A percentile compares a stretch with the other conserved stretches of the same genome.
These are phyloP conservation scores for Allygus modestus DNA, from an alignment of 2,888 invertebrate genomes.

Conservation along the genomic window DNA sequence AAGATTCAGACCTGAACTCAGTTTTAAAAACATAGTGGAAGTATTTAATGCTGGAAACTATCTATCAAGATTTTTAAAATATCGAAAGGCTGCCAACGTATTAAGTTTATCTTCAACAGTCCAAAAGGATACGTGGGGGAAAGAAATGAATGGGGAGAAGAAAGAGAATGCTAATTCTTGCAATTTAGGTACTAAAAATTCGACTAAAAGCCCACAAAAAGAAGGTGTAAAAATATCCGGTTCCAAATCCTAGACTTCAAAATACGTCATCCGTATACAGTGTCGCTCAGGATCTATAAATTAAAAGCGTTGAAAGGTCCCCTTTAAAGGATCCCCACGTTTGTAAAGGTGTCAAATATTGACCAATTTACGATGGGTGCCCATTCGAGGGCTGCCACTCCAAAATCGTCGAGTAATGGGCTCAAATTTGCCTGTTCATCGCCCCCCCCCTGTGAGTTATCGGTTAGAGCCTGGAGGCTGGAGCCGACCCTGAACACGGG, in stretches of 20 bases:
- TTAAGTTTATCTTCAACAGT: no score
- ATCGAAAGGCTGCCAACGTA: no score
- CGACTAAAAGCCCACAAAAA: background rate
- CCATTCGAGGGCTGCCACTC: conserved; percentile 32
- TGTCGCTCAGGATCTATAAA: background rate
- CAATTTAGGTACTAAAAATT: no score
- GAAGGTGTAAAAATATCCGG: background rate
- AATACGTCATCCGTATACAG: background rate
- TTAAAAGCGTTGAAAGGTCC: conserved; percentile 40
- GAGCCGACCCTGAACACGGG: background rate
- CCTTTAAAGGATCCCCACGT: conserved; percentile 10
- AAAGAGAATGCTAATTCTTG: background rate
- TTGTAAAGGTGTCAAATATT: conserved; percentile 48
- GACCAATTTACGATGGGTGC: conserved; percentile 47
- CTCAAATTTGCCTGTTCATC: conserved; percentile 43
- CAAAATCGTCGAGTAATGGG: conserved; percentile 45
- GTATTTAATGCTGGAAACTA: no score
- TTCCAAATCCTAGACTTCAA: background rate
- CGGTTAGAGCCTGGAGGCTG: background rate
- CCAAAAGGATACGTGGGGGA: no score
- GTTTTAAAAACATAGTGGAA: no score
- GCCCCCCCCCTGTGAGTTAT: conserved; percentile 29
- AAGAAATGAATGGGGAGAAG: background rate
- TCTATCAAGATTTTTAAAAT: no score
- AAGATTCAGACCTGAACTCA: no score